Percentiles rank a stretch among this genome's conserved stretches.
phyloP scores from a whole-genome alignment of 2,113 vertebrate species.

The Myotis yumanensis region DNA sequence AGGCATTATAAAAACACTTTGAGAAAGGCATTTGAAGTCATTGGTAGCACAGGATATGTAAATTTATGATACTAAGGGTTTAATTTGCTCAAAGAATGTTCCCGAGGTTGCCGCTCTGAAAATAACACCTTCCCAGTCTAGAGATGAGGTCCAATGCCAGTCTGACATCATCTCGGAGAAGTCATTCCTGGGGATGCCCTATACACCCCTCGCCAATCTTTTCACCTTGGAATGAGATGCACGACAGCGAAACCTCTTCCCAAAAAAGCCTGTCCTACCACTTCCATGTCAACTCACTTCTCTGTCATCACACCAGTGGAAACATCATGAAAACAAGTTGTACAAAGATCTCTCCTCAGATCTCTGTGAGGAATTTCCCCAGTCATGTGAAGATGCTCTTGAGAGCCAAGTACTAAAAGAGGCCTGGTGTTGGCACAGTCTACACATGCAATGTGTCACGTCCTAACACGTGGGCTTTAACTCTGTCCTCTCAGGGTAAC shows the following conservation, averaged over 20 bases:
- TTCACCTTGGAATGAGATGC: neutral
- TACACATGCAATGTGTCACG: fast-evolving
- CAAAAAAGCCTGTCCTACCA: neutral
- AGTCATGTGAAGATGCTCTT: neutral
- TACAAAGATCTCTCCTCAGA: neutral
- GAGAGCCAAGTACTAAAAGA: neutral
- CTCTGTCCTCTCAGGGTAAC: neutral
- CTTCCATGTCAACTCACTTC: neutral
- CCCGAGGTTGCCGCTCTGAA: neutral
- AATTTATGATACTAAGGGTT: neutral
- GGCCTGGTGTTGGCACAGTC: neutral
- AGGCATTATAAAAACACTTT: neutral
- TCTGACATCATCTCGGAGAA: neutral
- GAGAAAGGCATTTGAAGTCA: slow-evolving; percentile 2
- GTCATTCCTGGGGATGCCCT: neutral
- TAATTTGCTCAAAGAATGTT: neutral
- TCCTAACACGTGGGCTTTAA: fast-evolving
- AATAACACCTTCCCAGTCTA: neutral
- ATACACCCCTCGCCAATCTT: neutral
- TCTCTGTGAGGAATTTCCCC: neutral
- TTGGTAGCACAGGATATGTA: neutral
- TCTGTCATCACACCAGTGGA: neutral
- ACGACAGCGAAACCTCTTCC: neutral
- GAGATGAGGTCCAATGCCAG: neutral
- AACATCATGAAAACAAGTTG: neutral